These are phyloP conservation scores for Drosophila albomicans DNA, from an alignment of 1,140 invertebrate genomes.

Conservation along the genomic window DNA sequence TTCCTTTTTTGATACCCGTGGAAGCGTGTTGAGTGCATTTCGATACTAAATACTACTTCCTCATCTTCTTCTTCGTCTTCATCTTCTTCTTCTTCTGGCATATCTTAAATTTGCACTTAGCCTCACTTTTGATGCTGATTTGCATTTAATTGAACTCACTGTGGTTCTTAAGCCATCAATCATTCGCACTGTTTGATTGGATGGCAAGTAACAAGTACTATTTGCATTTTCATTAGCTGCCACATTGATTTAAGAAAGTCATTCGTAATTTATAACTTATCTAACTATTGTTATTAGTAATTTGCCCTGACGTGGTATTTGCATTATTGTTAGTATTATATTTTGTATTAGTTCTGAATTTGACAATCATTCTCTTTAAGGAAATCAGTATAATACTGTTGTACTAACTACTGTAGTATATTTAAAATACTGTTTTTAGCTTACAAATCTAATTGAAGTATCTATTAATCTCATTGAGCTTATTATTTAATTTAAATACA, in stretches of 20 bases:
- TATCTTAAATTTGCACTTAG: slow-evolving; percentile 6
- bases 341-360: not conserved
- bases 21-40: slow-evolving; percentile 13
- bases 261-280: not conserved
- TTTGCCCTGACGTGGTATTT: too few relatives aligned
- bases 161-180: not conserved
- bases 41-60: not conserved
- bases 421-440: too few relatives aligned
- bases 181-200: not conserved
- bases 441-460: too few relatives aligned
- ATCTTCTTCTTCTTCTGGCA: too few relatives aligned
- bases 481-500: too few relatives aligned
- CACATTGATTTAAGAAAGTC: too few relatives aligned
- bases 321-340: not conserved
- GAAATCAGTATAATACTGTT: too few relatives aligned
- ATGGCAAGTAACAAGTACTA: not conserved
- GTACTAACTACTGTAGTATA: too few relatives aligned
- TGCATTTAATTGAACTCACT: slow-evolving; percentile 1
- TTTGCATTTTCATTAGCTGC: not conserved
- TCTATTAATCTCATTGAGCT: too few relatives aligned
- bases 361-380: too few relatives aligned
- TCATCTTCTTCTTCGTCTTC: too few relatives aligned
- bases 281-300: too few relatives aligned
- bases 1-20: slow-evolving; percentile 1
- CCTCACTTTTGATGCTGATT: not conserved